Evolutionary conservation across 1,140 invertebrate species (phyloP).

Genomic region (Heliconius hewitsoni): DNA sequence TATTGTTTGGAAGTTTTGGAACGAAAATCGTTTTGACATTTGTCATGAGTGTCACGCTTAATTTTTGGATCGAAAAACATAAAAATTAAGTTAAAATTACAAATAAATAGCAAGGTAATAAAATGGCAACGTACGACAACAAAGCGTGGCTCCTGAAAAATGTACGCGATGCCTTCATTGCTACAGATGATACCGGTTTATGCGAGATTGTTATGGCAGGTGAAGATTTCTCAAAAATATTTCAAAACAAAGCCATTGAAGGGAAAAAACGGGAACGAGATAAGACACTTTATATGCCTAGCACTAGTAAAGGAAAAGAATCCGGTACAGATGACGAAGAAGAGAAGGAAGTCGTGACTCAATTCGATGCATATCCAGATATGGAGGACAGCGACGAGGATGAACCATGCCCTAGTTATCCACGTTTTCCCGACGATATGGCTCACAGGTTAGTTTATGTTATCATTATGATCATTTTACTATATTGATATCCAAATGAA

Average conservation of each 20-base stretch:
- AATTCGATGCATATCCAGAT: conserved; percentile 87
- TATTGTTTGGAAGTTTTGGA: neutral
- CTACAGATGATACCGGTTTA: conserved; percentile 95
- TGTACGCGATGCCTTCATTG: conserved; percentile 96
- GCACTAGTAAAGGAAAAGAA: conserved; percentile 80
- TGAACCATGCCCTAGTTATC: conserved; percentile 62
- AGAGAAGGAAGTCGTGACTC: conserved; percentile 81
- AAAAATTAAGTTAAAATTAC: conserved; percentile 31
- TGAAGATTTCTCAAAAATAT: conserved; percentile 87
- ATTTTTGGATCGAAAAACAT: conserved; percentile 29
- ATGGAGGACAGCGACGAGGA: conserved; percentile 90
- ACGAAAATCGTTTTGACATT: conserved; percentile 15
- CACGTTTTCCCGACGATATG: conserved; percentile 36
- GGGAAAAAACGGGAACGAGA: conserved; percentile 62
- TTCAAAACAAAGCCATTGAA: conserved; percentile 77
- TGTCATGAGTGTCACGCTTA: conserved; percentile 26
- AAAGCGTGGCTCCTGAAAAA: conserved; percentile 95
- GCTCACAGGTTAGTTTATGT: conserved; percentile 29
- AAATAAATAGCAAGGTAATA: conserved; percentile 27
- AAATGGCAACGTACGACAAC: conserved; percentile 96
- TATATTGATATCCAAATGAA: too few relatives aligned
- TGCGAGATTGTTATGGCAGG: conserved; percentile 90
- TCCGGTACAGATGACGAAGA: conserved; percentile 83
- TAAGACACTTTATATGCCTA: conserved; percentile 63
- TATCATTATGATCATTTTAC: too few relatives aligned